Conservation (phyloP, 1,140 invertebrate species). For the Arctopsyche grandis region DNA sequence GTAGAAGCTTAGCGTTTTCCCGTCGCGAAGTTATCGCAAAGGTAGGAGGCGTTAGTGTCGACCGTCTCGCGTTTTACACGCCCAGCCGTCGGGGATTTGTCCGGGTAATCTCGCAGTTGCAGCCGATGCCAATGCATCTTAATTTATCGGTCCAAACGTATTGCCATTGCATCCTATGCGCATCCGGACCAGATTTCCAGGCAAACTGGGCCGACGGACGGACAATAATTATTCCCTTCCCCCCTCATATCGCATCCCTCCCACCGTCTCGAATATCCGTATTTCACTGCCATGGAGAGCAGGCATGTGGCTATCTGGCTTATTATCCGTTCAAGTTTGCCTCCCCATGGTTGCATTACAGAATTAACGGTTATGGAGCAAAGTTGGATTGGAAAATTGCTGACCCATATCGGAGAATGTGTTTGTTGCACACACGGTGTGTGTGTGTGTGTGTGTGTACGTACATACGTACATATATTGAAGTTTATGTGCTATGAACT, state of each 20-base stretch:
- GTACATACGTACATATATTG: neutral
- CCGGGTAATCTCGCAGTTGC: neutral
- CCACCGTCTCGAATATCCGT: neutral
- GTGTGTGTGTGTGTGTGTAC: neutral
- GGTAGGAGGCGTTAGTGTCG: too few species aligned
- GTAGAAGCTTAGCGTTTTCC: too few species aligned
- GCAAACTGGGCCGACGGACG: neutral
- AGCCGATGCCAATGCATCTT: neutral
- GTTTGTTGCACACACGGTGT: neutral
- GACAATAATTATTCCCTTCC: too few species aligned
- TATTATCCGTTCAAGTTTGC: neutral
- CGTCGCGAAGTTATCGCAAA: too few species aligned
- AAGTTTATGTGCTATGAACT: neutral
- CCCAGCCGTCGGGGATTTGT: too few species aligned
- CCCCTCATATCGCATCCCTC: too few species aligned
- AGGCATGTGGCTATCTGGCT: neutral
- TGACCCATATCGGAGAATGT: neutral
- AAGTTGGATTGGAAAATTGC: slow-evolving; percentile 14
- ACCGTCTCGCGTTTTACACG: too few species aligned
- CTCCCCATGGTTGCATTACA: neutral
- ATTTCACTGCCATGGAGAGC: too few species aligned
- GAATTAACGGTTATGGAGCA: slow-evolving; percentile 11
- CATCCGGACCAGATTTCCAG: neutral
- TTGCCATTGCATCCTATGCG: neutral
- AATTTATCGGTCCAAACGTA: slow-evolving; percentile 2